Conservation (phyloP, 2,888 invertebrate species). For the Pinctada fucata region DNA sequence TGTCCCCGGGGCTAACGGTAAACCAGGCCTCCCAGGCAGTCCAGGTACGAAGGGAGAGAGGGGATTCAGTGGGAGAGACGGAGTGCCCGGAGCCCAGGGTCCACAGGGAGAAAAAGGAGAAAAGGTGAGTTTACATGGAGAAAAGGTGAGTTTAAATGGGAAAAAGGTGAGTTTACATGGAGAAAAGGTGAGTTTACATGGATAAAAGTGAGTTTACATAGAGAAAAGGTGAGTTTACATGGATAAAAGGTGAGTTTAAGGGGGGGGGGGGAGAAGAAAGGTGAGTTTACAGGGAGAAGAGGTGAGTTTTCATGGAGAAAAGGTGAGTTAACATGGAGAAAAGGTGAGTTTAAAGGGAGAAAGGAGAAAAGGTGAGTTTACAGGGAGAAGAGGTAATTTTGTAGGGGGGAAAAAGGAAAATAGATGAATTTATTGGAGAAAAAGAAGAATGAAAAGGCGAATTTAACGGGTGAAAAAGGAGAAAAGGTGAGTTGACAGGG, state of each 20-base stretch:
- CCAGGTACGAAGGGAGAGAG: slow-evolving; percentile 9
- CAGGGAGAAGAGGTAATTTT: no score
- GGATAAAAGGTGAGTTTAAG: neutral
- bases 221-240: slow-evolving; percentile 6
- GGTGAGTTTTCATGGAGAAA: slow-evolving; percentile 17
- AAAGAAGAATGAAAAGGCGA: no score
- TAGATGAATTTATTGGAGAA: no score
- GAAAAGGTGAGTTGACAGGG: no score
- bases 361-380: no score
- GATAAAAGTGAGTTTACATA: no score
- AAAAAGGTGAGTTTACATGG: neutral
- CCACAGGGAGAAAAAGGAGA: slow-evolving; percentile 22
- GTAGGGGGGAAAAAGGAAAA: no score
- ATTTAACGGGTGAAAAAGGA: no score
- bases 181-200: no score
- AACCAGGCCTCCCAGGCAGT: neutral
- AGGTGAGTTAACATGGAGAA: neutral
- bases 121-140: neutral
- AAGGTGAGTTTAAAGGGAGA: neutral
- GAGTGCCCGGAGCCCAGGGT: slow-evolving; percentile 40
- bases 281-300: no score
- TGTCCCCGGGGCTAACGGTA: neutral
- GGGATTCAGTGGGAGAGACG: slow-evolving; percentile 22
- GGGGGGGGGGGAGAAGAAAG: no score
- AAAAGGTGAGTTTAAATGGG: neutral